A percentile compares a stretch with the other conserved stretches of the same genome.
Conservation (phyloP, 2,113 vertebrate species). For the Xenopus laevis region DNA sequence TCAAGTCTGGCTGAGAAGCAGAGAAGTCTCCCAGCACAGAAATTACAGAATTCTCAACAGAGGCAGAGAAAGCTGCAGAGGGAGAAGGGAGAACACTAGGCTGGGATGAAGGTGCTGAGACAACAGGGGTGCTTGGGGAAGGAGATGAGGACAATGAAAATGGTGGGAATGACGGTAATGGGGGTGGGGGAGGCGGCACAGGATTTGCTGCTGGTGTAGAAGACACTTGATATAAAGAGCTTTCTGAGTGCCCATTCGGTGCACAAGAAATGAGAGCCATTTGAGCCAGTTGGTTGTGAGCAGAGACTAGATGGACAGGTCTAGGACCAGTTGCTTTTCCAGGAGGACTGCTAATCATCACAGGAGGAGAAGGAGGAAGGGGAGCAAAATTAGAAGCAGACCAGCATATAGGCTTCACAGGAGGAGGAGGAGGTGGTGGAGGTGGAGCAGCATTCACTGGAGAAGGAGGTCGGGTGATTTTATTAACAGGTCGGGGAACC, state of each 20-base stretch:
- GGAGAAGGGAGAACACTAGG: conserved; percentile 96
- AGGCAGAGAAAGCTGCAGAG: conserved; percentile 88
- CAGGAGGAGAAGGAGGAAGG: conserved; percentile 88
- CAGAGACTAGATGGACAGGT: conserved; percentile 79
- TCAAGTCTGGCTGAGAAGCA: conserved; percentile 78
- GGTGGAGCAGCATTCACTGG: conserved; percentile 66
- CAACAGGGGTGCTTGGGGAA: conserved; percentile 71
- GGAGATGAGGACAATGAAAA: conserved; percentile 71
- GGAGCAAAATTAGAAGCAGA: conserved; percentile 82
- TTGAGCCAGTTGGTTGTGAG: conserved; percentile 77
- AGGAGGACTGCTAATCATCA: conserved; percentile 96
- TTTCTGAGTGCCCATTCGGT: conserved; percentile 69
- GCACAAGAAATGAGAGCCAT: conserved; percentile 76
- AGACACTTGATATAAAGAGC: conserved; percentile 58
- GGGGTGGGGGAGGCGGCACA: conserved; percentile 65
- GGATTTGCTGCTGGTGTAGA: conserved; percentile 69
- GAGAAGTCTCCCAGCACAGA: conserved; percentile 89
- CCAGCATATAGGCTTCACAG: conserved; percentile 80
- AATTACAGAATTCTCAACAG: conserved; percentile 83
- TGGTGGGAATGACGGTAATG: conserved; percentile 69
- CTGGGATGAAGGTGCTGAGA: conserved; percentile 89
- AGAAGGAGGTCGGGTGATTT: conserved; percentile 75
- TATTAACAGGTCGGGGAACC: conserved; percentile 77
- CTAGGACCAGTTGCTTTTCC: conserved; percentile 87
- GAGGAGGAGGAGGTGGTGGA: conserved; percentile 54